Base-by-base conservation (phyloP, 2,113 vertebrate genomes). In the Rousettus leschenaultii region DNA sequence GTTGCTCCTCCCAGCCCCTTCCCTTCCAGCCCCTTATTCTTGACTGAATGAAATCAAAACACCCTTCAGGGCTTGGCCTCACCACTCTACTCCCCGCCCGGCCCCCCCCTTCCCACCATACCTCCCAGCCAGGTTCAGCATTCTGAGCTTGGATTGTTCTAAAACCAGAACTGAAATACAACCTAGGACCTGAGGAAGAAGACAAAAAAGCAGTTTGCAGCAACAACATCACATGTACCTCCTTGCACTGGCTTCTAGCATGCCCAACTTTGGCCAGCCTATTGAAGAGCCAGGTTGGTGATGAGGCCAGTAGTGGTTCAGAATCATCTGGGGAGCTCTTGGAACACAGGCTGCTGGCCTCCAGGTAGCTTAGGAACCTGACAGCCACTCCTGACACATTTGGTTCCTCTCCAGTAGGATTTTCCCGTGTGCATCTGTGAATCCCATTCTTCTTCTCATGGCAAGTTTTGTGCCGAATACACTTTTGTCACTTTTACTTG, bases 371-470 rank as follows among this genome's bases (percentile, higher is more conserved):
- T 73, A 71, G n/a, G n/a, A n/a, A n/a, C n/a, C n/a, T 0, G 26
- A 33, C 4, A 16, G 59, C 73, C 15, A 1, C 0, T 13, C 63
- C 51, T 10, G 24, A 40, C 43, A 5, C 13, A 13, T 35, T 79
- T 43, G 83, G 30, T 75, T 86, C 0, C 15, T 28, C 43, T 95
- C 74, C 85, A 80, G 63, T 24, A 84, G 30, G 45, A 30, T 86
- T 75, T 96, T 73, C 93, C 90, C n/a, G 11, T 43, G 63, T 55
- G 38, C 61, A 21, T 83, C 59, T 97, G 95, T 21, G 95, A 68
- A 94, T 93, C 90, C 26, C 84, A 15, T 86, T 97, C 95, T 90
- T 94, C 85, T 92, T 82, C 71, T 89, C 77, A 94, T 97, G 89
- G 48, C 96, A 87, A 24, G 66, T 79, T 96, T 85, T 89, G 6